A percentile compares a stretch with the other conserved stretches of the same genome.
These are phyloP conservation scores for Tryphoninae sp. DNA, from an alignment of 2,888 invertebrate species.

Conservation along the genomic window DNA sequence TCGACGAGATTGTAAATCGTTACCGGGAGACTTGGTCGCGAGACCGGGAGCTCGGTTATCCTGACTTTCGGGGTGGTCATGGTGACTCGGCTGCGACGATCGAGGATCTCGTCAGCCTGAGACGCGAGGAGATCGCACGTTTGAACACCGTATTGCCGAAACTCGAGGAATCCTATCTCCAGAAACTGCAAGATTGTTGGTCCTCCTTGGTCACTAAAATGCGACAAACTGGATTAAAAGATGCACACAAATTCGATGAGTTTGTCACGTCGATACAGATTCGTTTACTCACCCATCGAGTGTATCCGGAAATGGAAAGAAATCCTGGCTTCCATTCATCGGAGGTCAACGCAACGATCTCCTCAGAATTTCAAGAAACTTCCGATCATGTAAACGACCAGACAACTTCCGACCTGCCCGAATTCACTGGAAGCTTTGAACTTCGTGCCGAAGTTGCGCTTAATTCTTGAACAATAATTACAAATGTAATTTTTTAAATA, in stretches of 20 bases:
- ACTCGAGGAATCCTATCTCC: conserved; percentile 71
- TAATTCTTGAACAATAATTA: conserved; percentile 1
- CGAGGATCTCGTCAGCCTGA: conserved; percentile 66
- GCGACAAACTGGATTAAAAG: conserved; percentile 56
- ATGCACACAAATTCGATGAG: conserved; percentile 61
- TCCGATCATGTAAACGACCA: background rate
- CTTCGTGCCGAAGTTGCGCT: background rate
- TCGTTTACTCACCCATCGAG: conserved; percentile 57
- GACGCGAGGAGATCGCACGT: conserved; percentile 69
- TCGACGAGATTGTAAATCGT: conserved; percentile 74
- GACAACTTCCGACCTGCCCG: background rate
- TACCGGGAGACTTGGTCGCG: conserved; percentile 77
- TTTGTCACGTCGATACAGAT: conserved; percentile 64
- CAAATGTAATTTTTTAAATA: background rate
- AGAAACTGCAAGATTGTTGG: conserved; percentile 67
- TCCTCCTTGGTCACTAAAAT: conserved; percentile 64
- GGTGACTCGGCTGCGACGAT: conserved; percentile 65
- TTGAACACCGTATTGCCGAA: conserved; percentile 72
- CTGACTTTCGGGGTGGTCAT: conserved; percentile 68
- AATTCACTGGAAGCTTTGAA: conserved; percentile 19
- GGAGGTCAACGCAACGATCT: background rate
- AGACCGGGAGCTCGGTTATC: conserved; percentile 75
- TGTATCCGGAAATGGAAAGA: conserved; percentile 30
- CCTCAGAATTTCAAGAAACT: conserved; percentile 7
- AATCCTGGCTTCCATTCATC: background rate